Conservation (phyloP, 1,140 invertebrate species). For the Drosophila prosaltans region DNA sequence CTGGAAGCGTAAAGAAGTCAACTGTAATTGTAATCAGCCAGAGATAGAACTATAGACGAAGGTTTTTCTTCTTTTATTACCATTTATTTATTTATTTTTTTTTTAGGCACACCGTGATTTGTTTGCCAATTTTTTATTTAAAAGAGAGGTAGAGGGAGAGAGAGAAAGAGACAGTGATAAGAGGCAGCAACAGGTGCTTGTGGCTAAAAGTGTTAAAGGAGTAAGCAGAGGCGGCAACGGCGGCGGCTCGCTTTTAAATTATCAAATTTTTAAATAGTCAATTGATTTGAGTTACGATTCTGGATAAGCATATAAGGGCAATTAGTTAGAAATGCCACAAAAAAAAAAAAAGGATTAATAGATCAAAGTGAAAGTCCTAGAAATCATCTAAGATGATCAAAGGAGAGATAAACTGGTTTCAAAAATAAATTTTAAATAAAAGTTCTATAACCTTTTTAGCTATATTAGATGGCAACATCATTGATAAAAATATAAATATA, state of each 20-base stretch:
- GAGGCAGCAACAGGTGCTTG: constrained; percentile 12
- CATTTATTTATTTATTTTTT: not conserved
- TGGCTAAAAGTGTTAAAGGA: not conserved
- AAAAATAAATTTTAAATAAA: too few relatives aligned
- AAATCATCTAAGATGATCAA: too few relatives aligned
- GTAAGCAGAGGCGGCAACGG: not conserved
- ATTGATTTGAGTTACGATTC: constrained; percentile 3
- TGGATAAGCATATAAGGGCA: not conserved
- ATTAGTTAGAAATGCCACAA: not conserved
- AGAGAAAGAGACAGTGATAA: constrained; percentile 1
- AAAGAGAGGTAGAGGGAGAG: not conserved
- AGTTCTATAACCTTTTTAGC: too few relatives aligned
- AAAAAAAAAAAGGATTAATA: not conserved
- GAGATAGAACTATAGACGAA: constrained; percentile 43
- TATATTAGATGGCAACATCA: too few relatives aligned
- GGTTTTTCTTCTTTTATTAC: not conserved
- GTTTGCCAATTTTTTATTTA: constrained; percentile 1
- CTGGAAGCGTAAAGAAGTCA: constrained; percentile 42
- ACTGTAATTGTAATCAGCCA: constrained; percentile 60
- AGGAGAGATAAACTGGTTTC: too few relatives aligned
- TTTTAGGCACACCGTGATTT: not conserved
- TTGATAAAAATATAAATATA: too few relatives aligned
- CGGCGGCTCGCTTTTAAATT: constrained; percentile 18
- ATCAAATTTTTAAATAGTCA: constrained; percentile 12
- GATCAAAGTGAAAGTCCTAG: too few relatives aligned